Conservation (phyloP, 2,797 vertebrate genomes). For the Argyrosomus regius region DNA sequence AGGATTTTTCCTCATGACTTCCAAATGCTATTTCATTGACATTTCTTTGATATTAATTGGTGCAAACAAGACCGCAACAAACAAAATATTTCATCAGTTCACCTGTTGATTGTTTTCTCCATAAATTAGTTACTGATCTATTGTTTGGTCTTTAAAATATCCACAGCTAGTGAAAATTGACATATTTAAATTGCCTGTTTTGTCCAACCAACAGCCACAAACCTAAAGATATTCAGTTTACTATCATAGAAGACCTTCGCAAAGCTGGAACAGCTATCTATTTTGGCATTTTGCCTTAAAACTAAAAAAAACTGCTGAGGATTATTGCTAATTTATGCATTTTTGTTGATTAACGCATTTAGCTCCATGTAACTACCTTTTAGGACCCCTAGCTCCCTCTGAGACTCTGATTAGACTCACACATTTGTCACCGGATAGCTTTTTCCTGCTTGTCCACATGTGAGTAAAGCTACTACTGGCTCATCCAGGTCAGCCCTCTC, state of each 20-base stretch:
- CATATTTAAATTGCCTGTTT: neutral
- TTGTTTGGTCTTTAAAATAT: neutral
- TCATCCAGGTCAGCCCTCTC: constrained; percentile 60
- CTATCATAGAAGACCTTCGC: neutral
- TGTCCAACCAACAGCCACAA: neutral
- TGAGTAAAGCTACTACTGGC: constrained; percentile 32
- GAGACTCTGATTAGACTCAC: constrained; percentile 1
- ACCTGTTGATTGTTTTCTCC: neutral
- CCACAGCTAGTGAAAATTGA: neutral
- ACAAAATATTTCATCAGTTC: neutral
- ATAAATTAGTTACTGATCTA: neutral
- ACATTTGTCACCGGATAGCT: constrained; percentile 1
- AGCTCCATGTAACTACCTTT: neutral
- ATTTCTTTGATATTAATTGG: neutral
- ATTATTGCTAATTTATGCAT: neutral
- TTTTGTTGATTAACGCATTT: neutral
- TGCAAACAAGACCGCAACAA: neutral
- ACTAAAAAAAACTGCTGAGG: neutral
- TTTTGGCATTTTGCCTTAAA: too few relatives aligned
- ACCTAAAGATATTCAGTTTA: neutral
- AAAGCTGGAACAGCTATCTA: neutral
- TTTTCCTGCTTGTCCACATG: constrained; percentile 7
- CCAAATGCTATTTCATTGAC: neutral
- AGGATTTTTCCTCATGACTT: neutral
- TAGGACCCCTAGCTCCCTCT: neutral